These are phyloP conservation scores for Enteromius unitaeniatus DNA, from an alignment of 2,797 vertebrate genomes.

Conservation along the genomic window DNA sequence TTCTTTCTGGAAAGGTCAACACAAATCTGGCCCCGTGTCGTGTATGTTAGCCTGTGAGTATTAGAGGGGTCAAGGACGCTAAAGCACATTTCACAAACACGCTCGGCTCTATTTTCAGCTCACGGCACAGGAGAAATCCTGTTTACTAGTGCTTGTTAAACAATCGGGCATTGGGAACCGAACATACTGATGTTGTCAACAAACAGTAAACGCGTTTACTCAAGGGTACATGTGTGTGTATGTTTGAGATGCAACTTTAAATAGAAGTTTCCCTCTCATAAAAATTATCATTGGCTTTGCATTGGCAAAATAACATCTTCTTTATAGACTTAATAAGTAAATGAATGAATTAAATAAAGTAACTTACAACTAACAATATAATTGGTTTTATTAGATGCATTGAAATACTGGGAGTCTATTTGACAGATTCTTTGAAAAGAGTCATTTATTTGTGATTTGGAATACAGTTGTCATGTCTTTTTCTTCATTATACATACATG, in stretches of 20 bases:
- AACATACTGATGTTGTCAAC: background rate
- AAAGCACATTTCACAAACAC: slow-evolving; percentile 39
- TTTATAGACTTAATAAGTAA: background rate
- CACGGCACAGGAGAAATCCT: background rate
- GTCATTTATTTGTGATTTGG: too few relatives aligned
- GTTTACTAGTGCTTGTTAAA: slow-evolving; percentile 10
- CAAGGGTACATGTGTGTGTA: background rate
- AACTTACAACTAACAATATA: background rate
- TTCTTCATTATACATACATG: too few relatives aligned
- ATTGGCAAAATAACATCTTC: background rate
- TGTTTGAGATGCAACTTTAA: slow-evolving; percentile 9
- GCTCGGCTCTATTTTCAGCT: slow-evolving; percentile 13
- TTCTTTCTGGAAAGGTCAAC: slow-evolving; percentile 43
- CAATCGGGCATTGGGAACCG: background rate
- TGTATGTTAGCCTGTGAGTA: slow-evolving; percentile 21
- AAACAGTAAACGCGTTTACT: background rate
- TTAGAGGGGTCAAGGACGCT: slow-evolving; percentile 15
- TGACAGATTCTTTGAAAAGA: background rate
- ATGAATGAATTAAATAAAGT: background rate
- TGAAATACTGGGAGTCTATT: background rate
- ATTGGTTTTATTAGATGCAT: background rate
- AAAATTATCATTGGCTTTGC: background rate
- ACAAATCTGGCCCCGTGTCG: slow-evolving; percentile 8
- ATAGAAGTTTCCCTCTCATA: background rate
- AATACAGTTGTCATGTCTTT: too few relatives aligned